phyloP scores from a whole-genome alignment of 2,888 invertebrate genomes.

The Lasioglossum zephyrum region DNA sequence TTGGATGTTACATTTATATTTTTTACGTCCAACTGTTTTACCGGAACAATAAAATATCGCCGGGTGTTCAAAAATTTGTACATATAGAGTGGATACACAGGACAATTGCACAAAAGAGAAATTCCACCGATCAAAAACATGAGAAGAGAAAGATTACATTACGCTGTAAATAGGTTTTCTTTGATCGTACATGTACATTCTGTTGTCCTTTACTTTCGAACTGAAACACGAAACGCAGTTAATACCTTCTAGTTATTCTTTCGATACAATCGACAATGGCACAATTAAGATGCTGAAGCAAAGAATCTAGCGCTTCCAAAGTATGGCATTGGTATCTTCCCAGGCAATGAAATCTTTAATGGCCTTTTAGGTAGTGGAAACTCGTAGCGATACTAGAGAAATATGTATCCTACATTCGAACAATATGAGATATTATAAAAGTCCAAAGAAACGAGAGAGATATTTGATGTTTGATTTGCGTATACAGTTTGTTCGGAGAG shows the following conservation, averaged over 20 bases:
- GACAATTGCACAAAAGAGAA: slow-evolving; percentile 25
- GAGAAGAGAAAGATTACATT: background rate
- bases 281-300: slow-evolving; percentile 32
- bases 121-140: slow-evolving; percentile 18
- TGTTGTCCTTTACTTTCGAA: slow-evolving; percentile 12
- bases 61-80: slow-evolving; percentile 21
- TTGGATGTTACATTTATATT: slow-evolving; percentile 11
- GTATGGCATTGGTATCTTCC: slow-evolving; percentile 77
- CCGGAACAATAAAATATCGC: background rate
- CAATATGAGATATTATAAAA: slow-evolving; percentile 59
- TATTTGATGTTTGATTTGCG: background rate
- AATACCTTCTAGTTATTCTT: slow-evolving; percentile 34
- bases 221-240: slow-evolving; percentile 17
- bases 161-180: slow-evolving; percentile 21
- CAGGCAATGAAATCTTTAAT: slow-evolving; percentile 77
- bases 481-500: slow-evolving; percentile 41
- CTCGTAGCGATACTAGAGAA: slow-evolving; percentile 69
- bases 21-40: background rate
- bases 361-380: slow-evolving; percentile 76
- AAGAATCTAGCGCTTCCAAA: slow-evolving; percentile 72
- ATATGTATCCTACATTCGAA: slow-evolving; percentile 72
- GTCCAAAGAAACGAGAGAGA: slow-evolving; percentile 36
- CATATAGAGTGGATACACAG: slow-evolving; percentile 44
- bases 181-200: slow-evolving; percentile 4
- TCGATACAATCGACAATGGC: slow-evolving; percentile 10